phyloP scores from a whole-genome alignment of 2,113 vertebrate species.

The Syngnathus floridae region DNA sequence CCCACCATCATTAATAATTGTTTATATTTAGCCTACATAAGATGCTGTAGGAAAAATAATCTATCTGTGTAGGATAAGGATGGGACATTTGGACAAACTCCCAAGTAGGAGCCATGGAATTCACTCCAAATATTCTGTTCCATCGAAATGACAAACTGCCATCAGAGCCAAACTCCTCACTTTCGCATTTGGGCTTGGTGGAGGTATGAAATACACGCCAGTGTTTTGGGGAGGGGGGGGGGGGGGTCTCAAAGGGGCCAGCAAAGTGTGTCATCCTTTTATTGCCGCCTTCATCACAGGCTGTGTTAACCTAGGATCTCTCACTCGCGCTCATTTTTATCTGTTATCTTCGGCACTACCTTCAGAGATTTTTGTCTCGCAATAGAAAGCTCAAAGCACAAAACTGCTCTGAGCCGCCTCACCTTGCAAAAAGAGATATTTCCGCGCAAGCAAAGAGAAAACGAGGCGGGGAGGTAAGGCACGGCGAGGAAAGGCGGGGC shows the following conservation, averaged over 20 bases:
- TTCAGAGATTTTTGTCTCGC: conserved; percentile 44
- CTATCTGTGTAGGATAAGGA: too few relatives aligned
- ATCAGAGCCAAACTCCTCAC: background rate
- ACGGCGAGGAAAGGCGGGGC: conserved; percentile 30
- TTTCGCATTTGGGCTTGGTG: background rate
- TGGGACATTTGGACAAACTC: background rate
- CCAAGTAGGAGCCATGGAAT: background rate
- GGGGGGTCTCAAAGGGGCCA: conserved; percentile 14
- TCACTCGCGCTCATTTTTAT: conserved; percentile 23
- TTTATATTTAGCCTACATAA: background rate
- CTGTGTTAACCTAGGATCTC: conserved; percentile 21
- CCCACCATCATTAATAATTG: background rate
- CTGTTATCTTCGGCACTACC: conserved; percentile 28
- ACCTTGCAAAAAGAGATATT: conserved; percentile 52
- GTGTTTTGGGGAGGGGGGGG: conserved; percentile 21
- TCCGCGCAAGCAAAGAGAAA: conserved; percentile 58
- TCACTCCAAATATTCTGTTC: background rate
- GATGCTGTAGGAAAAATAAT: background rate
- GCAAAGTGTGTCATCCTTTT: conserved; percentile 30
- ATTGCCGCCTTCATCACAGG: conserved; percentile 41
- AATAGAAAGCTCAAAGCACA: conserved; percentile 35
- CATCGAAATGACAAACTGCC: background rate
- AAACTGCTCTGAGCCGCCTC: conserved; percentile 26
- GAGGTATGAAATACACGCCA: background rate
- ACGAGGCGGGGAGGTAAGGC: background rate